A percentile compares a stretch with the other conserved stretches of the same genome.
phyloP scores from a whole-genome alignment of 2,113 vertebrate species.

The Lampris megalopsis region DNA sequence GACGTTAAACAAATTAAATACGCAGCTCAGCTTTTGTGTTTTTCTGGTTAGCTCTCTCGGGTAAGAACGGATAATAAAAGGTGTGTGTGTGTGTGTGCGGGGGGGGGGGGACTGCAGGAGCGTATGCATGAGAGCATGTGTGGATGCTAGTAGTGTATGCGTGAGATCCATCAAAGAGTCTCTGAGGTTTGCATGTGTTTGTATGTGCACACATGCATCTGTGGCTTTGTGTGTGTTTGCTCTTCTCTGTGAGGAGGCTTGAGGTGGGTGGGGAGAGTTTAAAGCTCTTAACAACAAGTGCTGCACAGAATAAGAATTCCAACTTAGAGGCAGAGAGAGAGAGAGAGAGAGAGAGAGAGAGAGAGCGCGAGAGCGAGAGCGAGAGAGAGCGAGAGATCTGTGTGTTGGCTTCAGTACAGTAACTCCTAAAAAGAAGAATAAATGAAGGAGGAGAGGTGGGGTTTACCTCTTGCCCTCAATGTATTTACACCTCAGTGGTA shows the following conservation, averaged over 20 bases:
- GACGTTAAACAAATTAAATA: slow-evolving; percentile 36
- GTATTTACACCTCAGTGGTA: slow-evolving; percentile 45
- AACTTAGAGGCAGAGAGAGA: slow-evolving; percentile 15
- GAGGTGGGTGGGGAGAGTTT: slow-evolving; percentile 16
- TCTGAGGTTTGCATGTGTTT: not conserved
- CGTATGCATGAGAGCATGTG: not conserved
- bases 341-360: slow-evolving; percentile 1
- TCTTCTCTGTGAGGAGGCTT: slow-evolving; percentile 10
- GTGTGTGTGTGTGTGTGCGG: not conserved
- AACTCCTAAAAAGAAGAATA: slow-evolving; percentile 38
- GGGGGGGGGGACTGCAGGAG: not conserved
- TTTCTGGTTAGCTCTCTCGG: slow-evolving; percentile 8
- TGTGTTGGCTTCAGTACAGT: slow-evolving; percentile 25
- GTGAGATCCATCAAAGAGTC: not conserved
- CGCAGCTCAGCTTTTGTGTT: slow-evolving; percentile 21
- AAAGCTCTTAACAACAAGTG: slow-evolving; percentile 46
- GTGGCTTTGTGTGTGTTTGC: slow-evolving; percentile 6
- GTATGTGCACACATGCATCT: not conserved
- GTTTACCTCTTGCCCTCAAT: slow-evolving; percentile 33
- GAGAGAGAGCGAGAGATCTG: slow-evolving; percentile 1
- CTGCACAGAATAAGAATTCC: slow-evolving; percentile 49
- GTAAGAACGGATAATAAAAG: not conserved
- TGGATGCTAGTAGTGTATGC: not conserved
- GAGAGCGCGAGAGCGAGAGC: not conserved
- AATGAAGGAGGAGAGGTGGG: slow-evolving; percentile 6